phyloP scores from a whole-genome alignment of 2,888 invertebrate genomes.

The Bimastos eiseni region DNA sequence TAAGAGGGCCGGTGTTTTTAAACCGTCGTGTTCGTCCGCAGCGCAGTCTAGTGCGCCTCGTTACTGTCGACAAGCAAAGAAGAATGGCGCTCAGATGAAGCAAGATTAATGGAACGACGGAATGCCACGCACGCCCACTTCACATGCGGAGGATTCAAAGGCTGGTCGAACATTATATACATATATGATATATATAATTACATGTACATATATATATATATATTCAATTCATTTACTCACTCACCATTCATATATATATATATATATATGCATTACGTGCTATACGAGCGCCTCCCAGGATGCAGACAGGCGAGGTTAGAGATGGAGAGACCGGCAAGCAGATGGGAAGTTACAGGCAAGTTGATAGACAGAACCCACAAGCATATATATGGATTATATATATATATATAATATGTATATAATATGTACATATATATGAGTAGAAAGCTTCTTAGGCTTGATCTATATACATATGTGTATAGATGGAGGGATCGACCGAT shows the following conservation, averaged over 20 bases:
- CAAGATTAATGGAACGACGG: not conserved
- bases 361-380: too few species aligned
- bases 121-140: not conserved
- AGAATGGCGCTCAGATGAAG: not conserved
- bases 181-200: too few species aligned
- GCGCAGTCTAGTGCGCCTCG: not conserved
- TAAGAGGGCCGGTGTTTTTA: not conserved
- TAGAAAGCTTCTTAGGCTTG: too few species aligned
- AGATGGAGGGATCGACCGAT: slow-evolving; percentile 1
- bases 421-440: too few species aligned
- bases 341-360: too few species aligned
- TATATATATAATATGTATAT: too few species aligned
- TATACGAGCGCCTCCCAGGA: not conserved
- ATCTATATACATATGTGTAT: not conserved
- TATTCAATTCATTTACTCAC: too few species aligned
- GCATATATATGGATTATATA: too few species aligned
- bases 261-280: not conserved
- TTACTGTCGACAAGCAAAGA: not conserved
- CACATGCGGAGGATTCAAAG: too few species aligned
- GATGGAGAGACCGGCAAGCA: not conserved
- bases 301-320: not conserved
- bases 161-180: too few species aligned
- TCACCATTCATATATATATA: not conserved
- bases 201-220: too few species aligned
- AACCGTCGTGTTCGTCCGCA: not conserved